phyloP scores from a whole-genome alignment of 2,888 invertebrate species.

The Phrixothrix hirtus region DNA sequence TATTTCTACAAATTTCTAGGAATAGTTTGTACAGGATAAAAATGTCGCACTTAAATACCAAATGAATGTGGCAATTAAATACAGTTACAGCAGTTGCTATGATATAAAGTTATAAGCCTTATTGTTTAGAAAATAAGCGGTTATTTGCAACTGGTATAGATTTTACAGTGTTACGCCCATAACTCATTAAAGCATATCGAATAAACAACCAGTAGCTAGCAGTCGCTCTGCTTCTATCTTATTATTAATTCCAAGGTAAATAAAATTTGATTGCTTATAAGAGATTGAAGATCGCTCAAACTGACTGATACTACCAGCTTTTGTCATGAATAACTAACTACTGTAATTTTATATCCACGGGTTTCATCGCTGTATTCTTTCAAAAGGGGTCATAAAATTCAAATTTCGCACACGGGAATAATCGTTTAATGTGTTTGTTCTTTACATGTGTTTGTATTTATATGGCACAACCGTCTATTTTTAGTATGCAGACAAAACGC shows the following conservation, averaged over 20 bases:
- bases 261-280: constrained; percentile 22
- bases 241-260: constrained; percentile 27
- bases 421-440: neutral
- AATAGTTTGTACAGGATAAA: neutral
- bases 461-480: too few relatives aligned
- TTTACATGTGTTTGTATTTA: neutral
- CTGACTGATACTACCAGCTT: constrained; percentile 2
- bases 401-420: neutral
- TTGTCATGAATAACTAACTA: constrained; percentile 10
- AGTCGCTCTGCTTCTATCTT: constrained; percentile 18
- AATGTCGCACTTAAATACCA: constrained; percentile 5
- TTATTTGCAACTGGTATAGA: constrained; percentile 21
- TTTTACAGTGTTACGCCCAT: constrained; percentile 30
- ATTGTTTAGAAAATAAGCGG: constrained; percentile 4
- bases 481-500: too few relatives aligned
- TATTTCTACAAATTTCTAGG: neutral
- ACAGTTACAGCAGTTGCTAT: constrained; percentile 19
- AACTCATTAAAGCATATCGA: constrained; percentile 28
- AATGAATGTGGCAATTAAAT: constrained; percentile 17
- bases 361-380: constrained; percentile 6
- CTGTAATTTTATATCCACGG: constrained; percentile 7
- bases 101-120: constrained; percentile 4
- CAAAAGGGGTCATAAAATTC: neutral
- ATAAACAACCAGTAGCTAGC: constrained; percentile 25
- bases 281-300: constrained; percentile 12